Evolutionary conservation across 2,113 vertebrate species (phyloP).

Genomic region (Megaptera novaeangliae): DNA sequence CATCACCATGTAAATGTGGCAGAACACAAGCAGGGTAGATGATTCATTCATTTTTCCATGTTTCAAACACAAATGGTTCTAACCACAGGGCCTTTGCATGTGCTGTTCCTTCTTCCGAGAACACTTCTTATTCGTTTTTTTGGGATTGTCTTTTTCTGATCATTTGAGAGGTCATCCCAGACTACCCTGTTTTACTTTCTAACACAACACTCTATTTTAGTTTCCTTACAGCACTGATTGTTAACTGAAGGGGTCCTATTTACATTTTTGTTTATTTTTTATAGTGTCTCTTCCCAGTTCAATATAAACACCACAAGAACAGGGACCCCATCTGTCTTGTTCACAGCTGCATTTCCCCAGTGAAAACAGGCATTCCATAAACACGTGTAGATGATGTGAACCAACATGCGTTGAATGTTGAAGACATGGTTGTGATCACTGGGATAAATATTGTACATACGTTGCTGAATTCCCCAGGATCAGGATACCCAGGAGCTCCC

Average conservation of each 20-base stretch:
- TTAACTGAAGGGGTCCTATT: neutral
- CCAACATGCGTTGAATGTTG: fast-evolving
- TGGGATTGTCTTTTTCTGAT: neutral
- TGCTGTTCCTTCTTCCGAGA: neutral
- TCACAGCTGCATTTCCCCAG: neutral
- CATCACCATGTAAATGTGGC: too few species aligned
- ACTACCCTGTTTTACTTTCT: fast-evolving
- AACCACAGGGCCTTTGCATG: neutral
- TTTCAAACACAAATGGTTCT: too few species aligned
- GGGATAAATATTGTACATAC: too few species aligned
- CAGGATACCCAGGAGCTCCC: fast-evolving
- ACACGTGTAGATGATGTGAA: neutral
- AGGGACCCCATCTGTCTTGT: neutral
- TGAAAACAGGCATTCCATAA: neutral
- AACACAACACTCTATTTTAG: neutral
- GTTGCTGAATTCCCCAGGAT: neutral
- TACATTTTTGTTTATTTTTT: neutral
- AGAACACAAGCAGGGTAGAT: neutral
- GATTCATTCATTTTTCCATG: neutral
- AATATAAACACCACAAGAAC: neutral
- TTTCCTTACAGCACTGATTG: neutral
- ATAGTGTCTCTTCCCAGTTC: neutral
- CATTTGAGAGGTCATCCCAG: neutral
- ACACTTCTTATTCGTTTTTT: neutral
- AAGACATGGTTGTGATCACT: fast-evolving